These are phyloP conservation scores for Neotragus pygmaeus DNA, from an alignment of 2,113 vertebrate species.

Conservation along the genomic window DNA sequence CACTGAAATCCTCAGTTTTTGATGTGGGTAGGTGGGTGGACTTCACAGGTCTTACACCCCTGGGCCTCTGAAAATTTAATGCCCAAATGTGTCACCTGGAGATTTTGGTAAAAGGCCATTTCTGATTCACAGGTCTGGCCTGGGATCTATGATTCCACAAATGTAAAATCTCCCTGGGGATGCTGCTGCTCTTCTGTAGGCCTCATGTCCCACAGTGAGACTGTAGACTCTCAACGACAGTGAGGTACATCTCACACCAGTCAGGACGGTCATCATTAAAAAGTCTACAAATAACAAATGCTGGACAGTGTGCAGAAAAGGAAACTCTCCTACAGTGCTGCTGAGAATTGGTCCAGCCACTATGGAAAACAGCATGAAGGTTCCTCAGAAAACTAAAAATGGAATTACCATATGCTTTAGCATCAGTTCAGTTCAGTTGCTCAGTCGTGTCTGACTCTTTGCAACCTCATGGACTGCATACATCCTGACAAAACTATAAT, in stretches of 20 bases:
- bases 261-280: neutral
- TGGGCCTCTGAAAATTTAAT: neutral
- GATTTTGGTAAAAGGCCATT: neutral
- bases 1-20: neutral
- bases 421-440: neutral
- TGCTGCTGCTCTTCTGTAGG: too few species aligned
- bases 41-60: neutral
- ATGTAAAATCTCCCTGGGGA: too few species aligned
- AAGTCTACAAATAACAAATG: neutral
- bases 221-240: neutral
- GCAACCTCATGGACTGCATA: neutral
- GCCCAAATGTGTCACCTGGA: neutral
- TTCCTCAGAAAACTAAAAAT: neutral
- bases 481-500: neutral
- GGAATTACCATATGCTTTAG: neutral
- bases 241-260: neutral
- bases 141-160: too few species aligned
- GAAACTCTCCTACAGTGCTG: neutral
- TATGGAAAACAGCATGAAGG: neutral
- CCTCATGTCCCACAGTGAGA: neutral
- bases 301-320: neutral
- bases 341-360: neutral
- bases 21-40: neutral
- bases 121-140: neutral
- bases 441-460: neutral